Base-by-base conservation (phyloP, 53 echinoderm and acorn worm genomes). In the Holothuria leucospilota region DNA sequence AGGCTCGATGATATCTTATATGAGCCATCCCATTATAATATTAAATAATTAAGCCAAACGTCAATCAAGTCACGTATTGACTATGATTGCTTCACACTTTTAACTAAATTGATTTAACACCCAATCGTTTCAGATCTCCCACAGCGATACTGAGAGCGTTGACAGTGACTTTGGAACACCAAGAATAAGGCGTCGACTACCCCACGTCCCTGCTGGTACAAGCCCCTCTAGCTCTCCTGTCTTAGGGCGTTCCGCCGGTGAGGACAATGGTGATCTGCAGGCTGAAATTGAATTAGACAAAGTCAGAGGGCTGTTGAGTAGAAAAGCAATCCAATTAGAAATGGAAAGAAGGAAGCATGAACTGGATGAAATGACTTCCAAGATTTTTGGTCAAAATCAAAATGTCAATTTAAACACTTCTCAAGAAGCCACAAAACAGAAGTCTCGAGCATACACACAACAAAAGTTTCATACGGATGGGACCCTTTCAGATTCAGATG, bases 161-260 rank as follows among this genome's bases (percentile, higher is more conserved):
- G 98, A 97, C 70, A 95, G 95, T 81, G 98, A 97, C 67, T 88
- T 91, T 13, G 95, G 94, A 9, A 92, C 96, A 52, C 92, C 93
- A 24, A 89, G 93, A 23, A 91, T 97, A 16, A 87, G 93, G 52
- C 82, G 98, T 62, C 90, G 93, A 23, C 92, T 97, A 40, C 98
- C 98, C 18, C 82, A 85, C 23, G 93, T 95, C 15, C 98, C 98
- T 15, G 82, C 89, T 59, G 92, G 91, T 66, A 87, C 90, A 49
- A 86, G 87, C 30, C 94, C 98, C 53, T 85, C 91, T 9, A 74
- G 63, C 29, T 86, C 89, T 0, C 68, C 86, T 13, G 86, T 82
- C 27, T 82, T 90, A 51, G 91, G 92, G 53, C 88, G 86, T 15
- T 70, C 88, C 42, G 71, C 87, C 0, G 69, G 27, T 38, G 86